Evolutionary conservation across 2,113 vertebrate genomes (phyloP), one percentile per base, ranked within the genome.

Genomic region (Cebus imitator): DNA sequence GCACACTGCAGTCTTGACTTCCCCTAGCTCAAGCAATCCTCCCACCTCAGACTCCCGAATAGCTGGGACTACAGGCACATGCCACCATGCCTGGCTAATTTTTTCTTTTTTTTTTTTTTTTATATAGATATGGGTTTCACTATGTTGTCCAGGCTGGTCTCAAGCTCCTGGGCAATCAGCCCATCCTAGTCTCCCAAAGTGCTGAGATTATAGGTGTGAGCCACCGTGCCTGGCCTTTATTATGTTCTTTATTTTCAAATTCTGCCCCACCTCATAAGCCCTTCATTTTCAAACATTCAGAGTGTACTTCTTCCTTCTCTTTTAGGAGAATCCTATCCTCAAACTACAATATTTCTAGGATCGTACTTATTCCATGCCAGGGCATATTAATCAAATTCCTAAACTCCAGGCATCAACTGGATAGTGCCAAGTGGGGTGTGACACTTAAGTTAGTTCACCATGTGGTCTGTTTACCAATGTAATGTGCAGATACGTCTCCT

Each of bases 201-300:
- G 61, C 61, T 64, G 61, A 64, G 61, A 30, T 64, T 30, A 64
- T 2, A 64, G 27, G 27, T 32, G 27, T 64, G 13, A 32, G 27
- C 61, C 61, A 64, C 61, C 27, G 30, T 64, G 61, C 12, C 61
- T 30, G 30, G 27, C 61, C 61, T 30, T 64, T 64, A n/a, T 84
- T 73, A 40, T 57, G 37, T 16, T 92, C 64, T 85, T 86, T 43
- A 85, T 78, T 89, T 93, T 95, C 52, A 93, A 86, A 93, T 64
- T 64, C 16, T 73, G 2, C 17, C 18, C 1, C 1, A 20, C 4
- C 0, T 32, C 10, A 73, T 45, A 78, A 81, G 16, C 10, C 58
- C 32, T 20, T 87, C 17, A 1, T 58, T 89, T 73, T 45, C 57
- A 93, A 83, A 82, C 21, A 79, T 83, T 21, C 52, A 21, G 13